These are phyloP conservation scores for Drosophila simulans DNA, from an alignment of 1,140 invertebrate species.

Conservation along the genomic window DNA sequence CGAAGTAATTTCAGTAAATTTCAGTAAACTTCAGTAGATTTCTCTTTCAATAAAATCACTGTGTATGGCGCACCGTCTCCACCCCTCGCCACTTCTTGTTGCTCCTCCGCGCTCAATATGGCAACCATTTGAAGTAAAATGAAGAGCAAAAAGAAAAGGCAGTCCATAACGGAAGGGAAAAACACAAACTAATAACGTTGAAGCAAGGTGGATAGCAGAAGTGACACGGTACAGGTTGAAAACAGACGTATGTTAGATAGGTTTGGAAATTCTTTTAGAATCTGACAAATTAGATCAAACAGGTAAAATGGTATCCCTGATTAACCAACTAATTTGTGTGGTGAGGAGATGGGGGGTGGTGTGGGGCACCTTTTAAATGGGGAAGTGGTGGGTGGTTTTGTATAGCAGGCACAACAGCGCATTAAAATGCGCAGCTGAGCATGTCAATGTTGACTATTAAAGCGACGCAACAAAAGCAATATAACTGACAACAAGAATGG, in stretches of 20 bases:
- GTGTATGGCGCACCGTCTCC: slow-evolving; percentile 4
- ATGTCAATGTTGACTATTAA: slow-evolving; percentile 77
- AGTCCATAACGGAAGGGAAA: background rate
- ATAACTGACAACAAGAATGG: slow-evolving; percentile 16
- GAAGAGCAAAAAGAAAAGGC: slow-evolving; percentile 3
- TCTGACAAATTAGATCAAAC: too few species aligned
- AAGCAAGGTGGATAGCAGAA: slow-evolving; percentile 17
- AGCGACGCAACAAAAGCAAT: slow-evolving; percentile 40
- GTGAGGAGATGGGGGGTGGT: background rate
- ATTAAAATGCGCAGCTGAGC: slow-evolving; percentile 77
- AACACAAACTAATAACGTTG: slow-evolving; percentile 13
- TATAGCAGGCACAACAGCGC: slow-evolving; percentile 26
- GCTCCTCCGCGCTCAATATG: slow-evolving; percentile 27
- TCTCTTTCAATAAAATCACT: slow-evolving; percentile 74
- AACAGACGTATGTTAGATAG: background rate
- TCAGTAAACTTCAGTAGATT: slow-evolving; percentile 75
- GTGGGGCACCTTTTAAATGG: background rate
- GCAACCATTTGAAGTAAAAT: slow-evolving; percentile 23
- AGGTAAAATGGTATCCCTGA: background rate
- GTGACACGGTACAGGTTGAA: background rate
- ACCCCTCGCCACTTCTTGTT: background rate
- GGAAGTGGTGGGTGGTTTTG: background rate
- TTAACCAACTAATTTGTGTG: slow-evolving; percentile 1
- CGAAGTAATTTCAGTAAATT: background rate
- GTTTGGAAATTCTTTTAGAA: too few species aligned